These are phyloP conservation scores for Ectemnius lituratus DNA, from an alignment of 2,888 invertebrate genomes.

Conservation along the genomic window DNA sequence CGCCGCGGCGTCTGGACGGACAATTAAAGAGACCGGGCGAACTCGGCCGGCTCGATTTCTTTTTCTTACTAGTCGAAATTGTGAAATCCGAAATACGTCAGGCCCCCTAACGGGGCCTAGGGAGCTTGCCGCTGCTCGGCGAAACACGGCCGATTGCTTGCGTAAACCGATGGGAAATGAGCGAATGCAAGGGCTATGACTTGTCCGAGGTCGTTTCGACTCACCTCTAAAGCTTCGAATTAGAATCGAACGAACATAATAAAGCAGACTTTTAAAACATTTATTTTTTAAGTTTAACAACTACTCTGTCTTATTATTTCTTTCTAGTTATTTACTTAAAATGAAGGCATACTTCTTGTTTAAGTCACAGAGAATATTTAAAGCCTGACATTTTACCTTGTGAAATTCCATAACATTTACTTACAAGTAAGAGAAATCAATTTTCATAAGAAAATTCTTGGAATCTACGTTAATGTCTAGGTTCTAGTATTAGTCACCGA, in stretches of 20 bases:
- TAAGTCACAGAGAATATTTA: too few relatives aligned
- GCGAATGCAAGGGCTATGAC: neutral
- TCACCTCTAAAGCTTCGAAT: neutral
- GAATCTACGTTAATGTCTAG: too few relatives aligned
- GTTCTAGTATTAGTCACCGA: too few relatives aligned
- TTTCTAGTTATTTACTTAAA: too few relatives aligned
- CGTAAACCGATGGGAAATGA: neutral
- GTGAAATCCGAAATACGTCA: constrained; percentile 46
- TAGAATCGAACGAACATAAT: neutral
- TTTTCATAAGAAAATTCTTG: too few relatives aligned
- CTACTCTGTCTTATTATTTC: too few relatives aligned
- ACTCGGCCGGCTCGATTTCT: constrained; percentile 23
- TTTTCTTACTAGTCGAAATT: constrained; percentile 44
- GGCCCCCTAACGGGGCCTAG: constrained; percentile 19
- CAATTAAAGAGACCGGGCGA: constrained; percentile 43
- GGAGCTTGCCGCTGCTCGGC: neutral
- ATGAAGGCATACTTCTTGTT: too few relatives aligned
- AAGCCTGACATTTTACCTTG: too few relatives aligned
- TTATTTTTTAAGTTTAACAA: too few relatives aligned
- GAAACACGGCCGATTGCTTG: neutral
- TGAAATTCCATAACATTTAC: too few relatives aligned
- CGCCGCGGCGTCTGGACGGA: constrained; percentile 29
- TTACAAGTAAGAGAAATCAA: too few relatives aligned
- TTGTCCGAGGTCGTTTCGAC: neutral
- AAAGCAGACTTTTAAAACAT: neutral